phyloP scores from a whole-genome alignment of 2,113 vertebrate genomes.

The Heterotilapia buettikoferi region DNA sequence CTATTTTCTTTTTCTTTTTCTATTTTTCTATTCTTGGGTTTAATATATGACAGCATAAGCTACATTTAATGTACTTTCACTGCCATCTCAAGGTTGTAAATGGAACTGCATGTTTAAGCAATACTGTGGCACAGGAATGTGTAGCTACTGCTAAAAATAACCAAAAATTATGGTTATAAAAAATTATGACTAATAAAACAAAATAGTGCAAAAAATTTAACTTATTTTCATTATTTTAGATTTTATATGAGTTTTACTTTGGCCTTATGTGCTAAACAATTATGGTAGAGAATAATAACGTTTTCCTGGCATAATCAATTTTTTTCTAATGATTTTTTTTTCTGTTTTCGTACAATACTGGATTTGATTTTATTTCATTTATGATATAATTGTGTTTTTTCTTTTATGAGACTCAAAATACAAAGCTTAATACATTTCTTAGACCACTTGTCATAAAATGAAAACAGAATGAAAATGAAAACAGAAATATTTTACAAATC shows the following conservation, averaged over 20 bases:
- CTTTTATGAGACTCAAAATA: background rate
- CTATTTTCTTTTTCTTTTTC: background rate
- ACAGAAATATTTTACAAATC: background rate
- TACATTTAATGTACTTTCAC: background rate
- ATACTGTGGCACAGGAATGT: background rate
- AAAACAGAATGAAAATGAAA: background rate
- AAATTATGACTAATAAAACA: background rate
- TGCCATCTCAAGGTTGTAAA: slow-evolving; percentile 6
- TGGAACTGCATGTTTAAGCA: background rate
- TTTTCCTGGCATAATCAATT: background rate
- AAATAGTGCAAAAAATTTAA: background rate
- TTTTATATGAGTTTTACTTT: background rate
- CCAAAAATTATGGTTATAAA: background rate
- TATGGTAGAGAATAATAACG: background rate
- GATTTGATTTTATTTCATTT: background rate
- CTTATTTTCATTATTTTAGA: background rate
- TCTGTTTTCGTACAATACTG: background rate
- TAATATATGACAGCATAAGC: background rate
- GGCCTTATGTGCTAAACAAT: background rate
- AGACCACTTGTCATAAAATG: background rate
- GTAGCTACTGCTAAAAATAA: background rate
- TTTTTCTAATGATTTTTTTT: background rate
- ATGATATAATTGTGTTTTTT: background rate
- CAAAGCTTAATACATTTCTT: background rate
- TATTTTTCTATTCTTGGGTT: background rate